A percentile compares a stretch with the other conserved stretches of the same genome.
phyloP scores from a whole-genome alignment of 2,888 invertebrate species.

The Acheta domesticus region DNA sequence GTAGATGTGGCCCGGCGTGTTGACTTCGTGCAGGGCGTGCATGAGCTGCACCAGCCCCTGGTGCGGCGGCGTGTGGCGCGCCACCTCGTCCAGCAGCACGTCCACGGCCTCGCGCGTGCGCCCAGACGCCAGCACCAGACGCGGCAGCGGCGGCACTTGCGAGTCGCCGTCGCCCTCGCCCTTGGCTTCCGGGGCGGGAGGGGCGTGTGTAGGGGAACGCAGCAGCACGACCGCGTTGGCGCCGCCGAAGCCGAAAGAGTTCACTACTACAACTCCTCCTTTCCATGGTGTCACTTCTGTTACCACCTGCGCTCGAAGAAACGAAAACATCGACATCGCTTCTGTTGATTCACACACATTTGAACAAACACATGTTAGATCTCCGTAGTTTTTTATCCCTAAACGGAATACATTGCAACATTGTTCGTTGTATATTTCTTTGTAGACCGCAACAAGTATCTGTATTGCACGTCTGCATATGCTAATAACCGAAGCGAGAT shows the following conservation, averaged over 20 bases:
- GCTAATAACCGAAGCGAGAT: no score
- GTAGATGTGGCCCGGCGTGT: constrained; percentile 57
- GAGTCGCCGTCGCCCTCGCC: constrained; percentile 46
- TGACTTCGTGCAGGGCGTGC: constrained; percentile 46
- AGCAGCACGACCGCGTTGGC: constrained; percentile 88
- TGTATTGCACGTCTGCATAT: no score
- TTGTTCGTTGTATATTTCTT: no score
- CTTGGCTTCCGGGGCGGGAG: neutral
- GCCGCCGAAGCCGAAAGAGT: constrained; percentile 98
- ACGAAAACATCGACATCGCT: no score
- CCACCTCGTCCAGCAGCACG: constrained; percentile 58
- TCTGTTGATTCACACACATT: no score
- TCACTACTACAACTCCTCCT: constrained; percentile 88
- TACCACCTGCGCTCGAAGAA: constrained; percentile 22
- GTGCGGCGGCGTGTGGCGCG: constrained; percentile 53
- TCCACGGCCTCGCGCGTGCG: constrained; percentile 78
- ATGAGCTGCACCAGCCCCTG: constrained; percentile 52
- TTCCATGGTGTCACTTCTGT: constrained; percentile 64
- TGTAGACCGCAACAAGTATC: no score
- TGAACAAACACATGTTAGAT: no score
- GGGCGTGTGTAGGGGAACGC: constrained; percentile 67
- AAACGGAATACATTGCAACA: no score
- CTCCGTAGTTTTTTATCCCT: no score
- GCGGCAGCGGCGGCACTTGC: constrained; percentile 56
- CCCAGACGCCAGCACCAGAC: constrained; percentile 75